Percentiles rank a stretch among this genome's conserved stretches.
These are phyloP conservation scores for Procambarus virginalis DNA, from an alignment of 1,140 invertebrate species.

Conservation along the genomic window DNA sequence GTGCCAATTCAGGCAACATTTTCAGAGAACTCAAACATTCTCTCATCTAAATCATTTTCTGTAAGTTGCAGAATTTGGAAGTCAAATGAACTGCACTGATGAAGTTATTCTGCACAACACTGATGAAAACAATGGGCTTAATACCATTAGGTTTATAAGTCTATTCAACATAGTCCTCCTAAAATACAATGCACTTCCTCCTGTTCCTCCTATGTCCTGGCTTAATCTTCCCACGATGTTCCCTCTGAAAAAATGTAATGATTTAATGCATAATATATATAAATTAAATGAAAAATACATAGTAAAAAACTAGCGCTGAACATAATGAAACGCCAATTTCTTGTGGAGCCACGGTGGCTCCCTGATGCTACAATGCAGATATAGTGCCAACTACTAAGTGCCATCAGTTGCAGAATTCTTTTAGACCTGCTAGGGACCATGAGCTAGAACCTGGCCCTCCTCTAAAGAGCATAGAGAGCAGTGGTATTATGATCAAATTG, in stretches of 20 bases:
- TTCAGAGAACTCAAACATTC: constrained; percentile 18
- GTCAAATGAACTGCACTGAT: constrained; percentile 19
- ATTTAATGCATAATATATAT: neutral
- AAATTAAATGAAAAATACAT: too few species aligned
- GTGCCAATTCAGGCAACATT: constrained; percentile 10
- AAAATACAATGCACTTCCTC: constrained; percentile 61
- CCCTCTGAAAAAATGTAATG: constrained; percentile 36
- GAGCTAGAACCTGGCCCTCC: too few species aligned
- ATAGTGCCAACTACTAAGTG: too few species aligned
- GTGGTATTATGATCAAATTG: too few species aligned
- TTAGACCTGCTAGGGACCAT: too few species aligned
- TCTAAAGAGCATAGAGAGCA: too few species aligned
- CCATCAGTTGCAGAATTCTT: too few species aligned
- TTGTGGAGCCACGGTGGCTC: too few species aligned
- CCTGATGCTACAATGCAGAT: too few species aligned
- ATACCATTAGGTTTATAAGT: constrained; percentile 56
- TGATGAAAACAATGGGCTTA: constrained; percentile 40
- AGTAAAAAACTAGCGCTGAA: too few species aligned
- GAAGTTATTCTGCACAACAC: constrained; percentile 18
- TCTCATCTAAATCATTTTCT: constrained; percentile 22
- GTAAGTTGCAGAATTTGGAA: constrained; percentile 14
- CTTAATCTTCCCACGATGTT: constrained; percentile 49
- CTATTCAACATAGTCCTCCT: constrained; percentile 49
- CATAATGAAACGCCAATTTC: too few species aligned
- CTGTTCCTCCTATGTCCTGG: constrained; percentile 15